phyloP scores from a whole-genome alignment of 2,888 invertebrate genomes.

The Drosophila quasianomalipes region DNA sequence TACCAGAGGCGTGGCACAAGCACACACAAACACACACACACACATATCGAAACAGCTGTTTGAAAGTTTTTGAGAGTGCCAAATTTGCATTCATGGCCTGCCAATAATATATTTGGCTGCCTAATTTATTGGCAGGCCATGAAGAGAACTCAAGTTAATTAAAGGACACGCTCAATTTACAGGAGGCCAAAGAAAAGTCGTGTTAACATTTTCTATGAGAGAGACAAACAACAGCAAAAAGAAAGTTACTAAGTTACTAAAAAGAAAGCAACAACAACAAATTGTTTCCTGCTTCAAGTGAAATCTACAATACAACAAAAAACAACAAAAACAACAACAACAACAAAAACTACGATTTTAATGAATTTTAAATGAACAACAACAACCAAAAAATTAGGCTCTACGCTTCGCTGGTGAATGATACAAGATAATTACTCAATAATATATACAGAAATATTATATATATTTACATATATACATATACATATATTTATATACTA shows the following conservation, averaged over 20 bases:
- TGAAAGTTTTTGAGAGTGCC: constrained; percentile 14
- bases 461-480: constrained; percentile 42
- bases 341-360: constrained; percentile 59
- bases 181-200: constrained; percentile 14
- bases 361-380: constrained; percentile 42
- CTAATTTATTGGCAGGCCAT: constrained; percentile 34
- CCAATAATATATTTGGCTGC: constrained; percentile 13
- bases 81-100: constrained; percentile 49
- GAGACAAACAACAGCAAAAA: constrained; percentile 14
- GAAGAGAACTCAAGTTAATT: constrained; percentile 29
- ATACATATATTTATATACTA: constrained; percentile 25
- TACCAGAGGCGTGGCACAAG: constrained; percentile 43
- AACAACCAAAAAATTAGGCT: not conserved
- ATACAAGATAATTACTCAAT: constrained; percentile 29
- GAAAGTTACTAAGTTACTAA: constrained; percentile 58
- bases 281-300: constrained; percentile 66
- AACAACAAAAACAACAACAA: constrained; percentile 25
- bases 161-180: constrained; percentile 40
- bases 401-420: not conserved
- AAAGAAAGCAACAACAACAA: constrained; percentile 26
- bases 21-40: constrained; percentile 23
- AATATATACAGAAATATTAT: constrained; percentile 34
- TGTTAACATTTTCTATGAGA: constrained; percentile 38
- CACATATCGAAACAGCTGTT: constrained; percentile 25
- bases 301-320: constrained; percentile 53